Conservation (phyloP, 23 tunicate species). For the Pegea sp. region DNA sequence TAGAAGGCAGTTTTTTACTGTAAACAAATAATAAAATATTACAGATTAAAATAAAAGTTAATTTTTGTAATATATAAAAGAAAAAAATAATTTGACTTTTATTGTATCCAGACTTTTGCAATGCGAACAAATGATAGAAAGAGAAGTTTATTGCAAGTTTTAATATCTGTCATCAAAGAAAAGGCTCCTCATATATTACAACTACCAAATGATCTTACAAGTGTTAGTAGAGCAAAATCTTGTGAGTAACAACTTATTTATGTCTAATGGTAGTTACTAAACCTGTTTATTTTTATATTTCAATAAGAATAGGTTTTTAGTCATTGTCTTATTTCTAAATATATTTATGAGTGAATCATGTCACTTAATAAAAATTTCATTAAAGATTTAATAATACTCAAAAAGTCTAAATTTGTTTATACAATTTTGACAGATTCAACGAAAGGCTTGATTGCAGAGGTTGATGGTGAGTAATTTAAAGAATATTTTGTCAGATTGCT, state of each 20-base stretch:
- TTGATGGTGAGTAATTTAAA: slow-evolving; percentile 19
- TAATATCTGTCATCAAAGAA: slow-evolving; percentile 9
- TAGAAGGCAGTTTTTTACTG: not conserved
- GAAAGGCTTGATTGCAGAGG: slow-evolving; percentile 36
- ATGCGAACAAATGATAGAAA: slow-evolving; percentile 54
- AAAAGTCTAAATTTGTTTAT: not conserved
- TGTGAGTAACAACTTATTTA: slow-evolving; percentile 9
- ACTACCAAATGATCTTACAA: slow-evolving; percentile 12
- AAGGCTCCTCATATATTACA: slow-evolving; percentile 12
- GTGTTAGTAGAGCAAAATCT: slow-evolving; percentile 18
- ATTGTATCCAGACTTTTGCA: slow-evolving; percentile 17
- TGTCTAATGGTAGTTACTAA: no score
- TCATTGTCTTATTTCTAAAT: not conserved
- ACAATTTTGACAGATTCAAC: slow-evolving; percentile 18
- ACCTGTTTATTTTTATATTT: not conserved
- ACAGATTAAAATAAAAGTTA: not conserved
- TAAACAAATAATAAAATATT: not conserved
- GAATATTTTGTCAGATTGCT: not conserved
- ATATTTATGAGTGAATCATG: no score
- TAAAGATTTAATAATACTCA: not conserved
- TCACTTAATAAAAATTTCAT: no score
- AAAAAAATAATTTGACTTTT: no score
- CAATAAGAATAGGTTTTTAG: not conserved
- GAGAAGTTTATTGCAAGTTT: slow-evolving; percentile 27
- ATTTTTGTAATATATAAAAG: no score